These are phyloP conservation scores for Maniola jurtina DNA, from an alignment of 1,140 invertebrate species.

Conservation along the genomic window DNA sequence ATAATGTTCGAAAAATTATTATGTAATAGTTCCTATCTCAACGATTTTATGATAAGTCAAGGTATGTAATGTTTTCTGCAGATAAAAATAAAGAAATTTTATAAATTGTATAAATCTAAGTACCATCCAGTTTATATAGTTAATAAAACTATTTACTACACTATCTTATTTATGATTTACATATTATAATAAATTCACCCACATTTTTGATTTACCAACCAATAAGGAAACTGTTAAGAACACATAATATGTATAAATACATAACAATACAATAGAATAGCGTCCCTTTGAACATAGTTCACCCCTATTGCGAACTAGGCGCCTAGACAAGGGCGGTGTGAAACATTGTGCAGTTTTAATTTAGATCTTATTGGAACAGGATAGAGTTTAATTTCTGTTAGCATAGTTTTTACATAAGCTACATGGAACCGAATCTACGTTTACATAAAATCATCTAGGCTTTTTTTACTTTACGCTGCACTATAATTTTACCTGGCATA, in stretches of 20 bases:
- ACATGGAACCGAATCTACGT: neutral
- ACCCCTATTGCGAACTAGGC: conserved; percentile 40
- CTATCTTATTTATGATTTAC: neutral
- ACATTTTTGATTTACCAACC: conserved; percentile 11
- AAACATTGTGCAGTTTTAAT: neutral
- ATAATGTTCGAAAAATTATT: no score
- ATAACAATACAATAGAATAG: conserved; percentile 23
- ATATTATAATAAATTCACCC: conserved; percentile 17
- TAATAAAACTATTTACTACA: no score
- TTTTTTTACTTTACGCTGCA: neutral
- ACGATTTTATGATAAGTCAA: no score
- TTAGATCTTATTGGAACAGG: neutral
- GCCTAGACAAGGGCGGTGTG: conserved; percentile 34
- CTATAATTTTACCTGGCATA: neutral
- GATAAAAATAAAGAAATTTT: no score
- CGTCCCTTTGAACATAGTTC: conserved; percentile 37
- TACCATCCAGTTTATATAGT: no score
- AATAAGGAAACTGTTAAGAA: conserved; percentile 13
- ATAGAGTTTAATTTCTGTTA: conserved; percentile 8
- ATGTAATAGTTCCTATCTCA: no score
- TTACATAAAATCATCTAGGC: neutral
- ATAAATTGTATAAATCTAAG: no score
- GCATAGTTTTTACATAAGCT: neutral
- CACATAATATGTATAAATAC: conserved; percentile 27
- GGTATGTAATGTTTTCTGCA: no score